phyloP scores from a whole-genome alignment of 2,797 vertebrate genomes.

The Myotis planiceps region DNA sequence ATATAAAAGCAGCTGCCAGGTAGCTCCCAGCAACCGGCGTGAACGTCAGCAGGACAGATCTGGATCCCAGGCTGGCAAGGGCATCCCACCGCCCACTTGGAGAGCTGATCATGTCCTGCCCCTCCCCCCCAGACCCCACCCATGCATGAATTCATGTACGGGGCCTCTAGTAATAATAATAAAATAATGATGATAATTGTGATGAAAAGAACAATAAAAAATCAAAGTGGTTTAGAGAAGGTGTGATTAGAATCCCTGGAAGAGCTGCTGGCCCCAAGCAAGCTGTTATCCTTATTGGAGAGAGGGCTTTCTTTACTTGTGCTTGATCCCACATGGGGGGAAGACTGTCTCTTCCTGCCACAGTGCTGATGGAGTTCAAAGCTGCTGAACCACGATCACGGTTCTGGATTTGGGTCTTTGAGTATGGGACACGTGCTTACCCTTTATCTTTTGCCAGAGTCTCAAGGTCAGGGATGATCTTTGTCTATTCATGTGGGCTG shows the following conservation, averaged over 20 bases:
- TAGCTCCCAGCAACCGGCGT: too few species aligned
- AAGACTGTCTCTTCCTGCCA: neutral
- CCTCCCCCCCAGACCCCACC: rapidly evolving
- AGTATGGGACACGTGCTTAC: neutral
- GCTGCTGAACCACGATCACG: neutral
- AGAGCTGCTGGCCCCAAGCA: neutral
- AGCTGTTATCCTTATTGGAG: neutral
- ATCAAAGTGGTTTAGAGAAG: neutral
- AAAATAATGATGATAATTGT: neutral
- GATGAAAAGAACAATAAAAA: neutral
- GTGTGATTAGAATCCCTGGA: neutral
- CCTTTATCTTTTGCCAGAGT: neutral
- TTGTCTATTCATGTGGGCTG: neutral
- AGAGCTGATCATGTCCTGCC: too few species aligned
- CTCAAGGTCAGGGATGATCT: neutral
- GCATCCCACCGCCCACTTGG: too few species aligned
- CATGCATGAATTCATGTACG: too few species aligned
- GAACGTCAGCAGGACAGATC: too few species aligned
- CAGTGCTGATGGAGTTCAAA: neutral
- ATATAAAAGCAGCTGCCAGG: too few species aligned
- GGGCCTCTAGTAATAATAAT: neutral
- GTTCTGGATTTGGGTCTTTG: neutral
- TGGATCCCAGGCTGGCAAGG: too few species aligned
- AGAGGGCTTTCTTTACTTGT: neutral
- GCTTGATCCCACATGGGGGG: neutral